Evolutionary conservation across 92 coral and sea anemone genomes (phyloP).

Genomic region (Phenganax subtilis): DNA sequence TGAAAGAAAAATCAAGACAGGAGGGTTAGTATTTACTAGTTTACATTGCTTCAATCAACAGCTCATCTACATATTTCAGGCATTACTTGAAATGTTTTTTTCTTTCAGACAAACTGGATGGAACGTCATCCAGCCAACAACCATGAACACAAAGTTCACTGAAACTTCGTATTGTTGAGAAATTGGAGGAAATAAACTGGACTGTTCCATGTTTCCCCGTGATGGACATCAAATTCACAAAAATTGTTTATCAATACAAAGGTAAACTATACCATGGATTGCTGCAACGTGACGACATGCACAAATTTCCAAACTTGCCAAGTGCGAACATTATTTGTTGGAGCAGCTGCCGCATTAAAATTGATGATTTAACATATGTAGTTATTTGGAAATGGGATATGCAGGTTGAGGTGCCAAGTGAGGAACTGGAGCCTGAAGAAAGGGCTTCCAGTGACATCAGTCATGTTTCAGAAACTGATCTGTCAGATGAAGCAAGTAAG

Average conservation of each 20-base stretch:
- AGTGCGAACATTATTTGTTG: conserved; percentile 31
- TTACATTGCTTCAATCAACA: no score
- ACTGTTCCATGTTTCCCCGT: conserved; percentile 41
- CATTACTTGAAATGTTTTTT: no score
- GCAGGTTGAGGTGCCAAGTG: conserved; percentile 12
- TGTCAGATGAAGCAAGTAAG: conserved; percentile 23
- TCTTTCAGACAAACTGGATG: no score
- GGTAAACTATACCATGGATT: conserved; percentile 31
- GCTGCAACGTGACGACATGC: conserved; percentile 20
- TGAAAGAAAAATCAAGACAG: background rate
- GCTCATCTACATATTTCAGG: no score
- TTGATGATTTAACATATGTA: conserved; percentile 24
- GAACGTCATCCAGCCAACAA: background rate
- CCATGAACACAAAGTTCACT: background rate
- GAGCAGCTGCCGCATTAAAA: conserved; percentile 35
- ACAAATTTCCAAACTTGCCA: conserved; percentile 7
- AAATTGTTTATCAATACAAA: conserved; percentile 6
- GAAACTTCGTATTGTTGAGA: conserved; percentile 10
- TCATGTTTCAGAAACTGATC: conserved; percentile 2
- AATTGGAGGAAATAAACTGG: conserved; percentile 31
- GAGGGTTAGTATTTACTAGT: conserved; percentile 6
- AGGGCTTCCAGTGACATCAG: background rate
- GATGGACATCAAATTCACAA: conserved; percentile 25
- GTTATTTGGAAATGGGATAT: conserved; percentile 44
- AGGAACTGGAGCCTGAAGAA: conserved; percentile 37